Base-by-base conservation (phyloP, 2,797 vertebrate species). In the Oceanodroma leucorhoa region DNA sequence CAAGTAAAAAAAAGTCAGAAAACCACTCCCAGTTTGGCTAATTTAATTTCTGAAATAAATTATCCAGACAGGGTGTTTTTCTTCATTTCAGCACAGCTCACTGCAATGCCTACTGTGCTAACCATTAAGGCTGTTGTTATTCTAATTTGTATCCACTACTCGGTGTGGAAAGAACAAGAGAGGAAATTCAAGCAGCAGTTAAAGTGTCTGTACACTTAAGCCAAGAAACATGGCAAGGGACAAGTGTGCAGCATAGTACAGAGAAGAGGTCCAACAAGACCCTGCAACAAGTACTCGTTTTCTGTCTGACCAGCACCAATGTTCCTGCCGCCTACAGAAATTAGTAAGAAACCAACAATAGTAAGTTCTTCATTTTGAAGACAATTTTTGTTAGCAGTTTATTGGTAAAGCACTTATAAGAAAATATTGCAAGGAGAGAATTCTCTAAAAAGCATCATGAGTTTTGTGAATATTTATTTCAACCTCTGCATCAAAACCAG, bases 31-130 rank as follows among this genome's bases (percentile, higher is more conserved):
- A 65, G 14, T 65, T 71, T 9, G 16, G n/a, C 22, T 71, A 69
- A 80, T 69, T 51, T 43, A 53, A 89, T 93, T 92, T 89, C 66
- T 76, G 41, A 89, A 90, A 93, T 53, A 90, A 89, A 75, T 40
- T 82, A 27, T 57, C 29, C 7, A 27, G 32, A 70, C 5, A 43
- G 30, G 14, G 14, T 18, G 8, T 1, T 1, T 45, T 80, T 77
- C 57, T 78, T 61, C 23, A 27, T 60, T 90, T 83, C 64, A 92
- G 78, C 64, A 64, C 26, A 94, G 53, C 46, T 84, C 60, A 80
- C 36, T 83, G 20, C 45, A 84, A 27, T 64, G 41, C n/a, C 64
- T 90, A 46, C 77, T 72, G 46, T 71, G 67, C 53, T 92, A 75
- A 73, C 38, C 23, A 58, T 54, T 64, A 89, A 29, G 13, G 75